A percentile compares a stretch with the other conserved stretches of the same genome.
These are phyloP conservation scores for Germaria angustata DNA, from an alignment of 2,888 invertebrate genomes.

Conservation along the genomic window DNA sequence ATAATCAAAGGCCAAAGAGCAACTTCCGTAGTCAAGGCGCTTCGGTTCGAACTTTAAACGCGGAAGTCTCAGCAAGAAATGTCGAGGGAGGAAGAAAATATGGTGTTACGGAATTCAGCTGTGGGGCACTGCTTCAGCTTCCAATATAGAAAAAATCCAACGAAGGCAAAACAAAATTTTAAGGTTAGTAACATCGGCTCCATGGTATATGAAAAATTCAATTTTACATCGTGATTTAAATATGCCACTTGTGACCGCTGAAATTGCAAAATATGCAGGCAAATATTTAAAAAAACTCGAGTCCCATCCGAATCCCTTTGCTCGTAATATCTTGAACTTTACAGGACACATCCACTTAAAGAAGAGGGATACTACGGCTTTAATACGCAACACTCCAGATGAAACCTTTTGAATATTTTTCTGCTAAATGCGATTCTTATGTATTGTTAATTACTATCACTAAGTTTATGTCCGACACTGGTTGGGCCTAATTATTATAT, in stretches of 20 bases:
- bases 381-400: background rate
- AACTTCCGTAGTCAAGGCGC: background rate
- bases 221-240: background rate
- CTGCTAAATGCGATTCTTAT: too few relatives aligned
- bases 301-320: background rate
- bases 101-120: background rate
- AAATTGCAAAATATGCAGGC: background rate
- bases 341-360: background rate
- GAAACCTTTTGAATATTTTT: too few relatives aligned
- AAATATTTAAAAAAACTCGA: background rate
- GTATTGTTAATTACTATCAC: too few relatives aligned
- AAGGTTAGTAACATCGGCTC: background rate
- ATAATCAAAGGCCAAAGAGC: background rate
- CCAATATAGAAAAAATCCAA: background rate
- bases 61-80: slow-evolving; percentile 34
- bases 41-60: slow-evolving; percentile 33
- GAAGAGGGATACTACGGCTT: background rate
- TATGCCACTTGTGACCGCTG: background rate
- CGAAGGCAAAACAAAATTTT: background rate
- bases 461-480: too few relatives aligned
- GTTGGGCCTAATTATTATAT: too few relatives aligned
- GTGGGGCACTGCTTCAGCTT: background rate
- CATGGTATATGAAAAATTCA: background rate
- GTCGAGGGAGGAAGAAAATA: too few relatives aligned
- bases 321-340: background rate